Evolutionary conservation across 1,140 invertebrate species (phyloP).

Genomic region (Saccostrea glomerata): DNA sequence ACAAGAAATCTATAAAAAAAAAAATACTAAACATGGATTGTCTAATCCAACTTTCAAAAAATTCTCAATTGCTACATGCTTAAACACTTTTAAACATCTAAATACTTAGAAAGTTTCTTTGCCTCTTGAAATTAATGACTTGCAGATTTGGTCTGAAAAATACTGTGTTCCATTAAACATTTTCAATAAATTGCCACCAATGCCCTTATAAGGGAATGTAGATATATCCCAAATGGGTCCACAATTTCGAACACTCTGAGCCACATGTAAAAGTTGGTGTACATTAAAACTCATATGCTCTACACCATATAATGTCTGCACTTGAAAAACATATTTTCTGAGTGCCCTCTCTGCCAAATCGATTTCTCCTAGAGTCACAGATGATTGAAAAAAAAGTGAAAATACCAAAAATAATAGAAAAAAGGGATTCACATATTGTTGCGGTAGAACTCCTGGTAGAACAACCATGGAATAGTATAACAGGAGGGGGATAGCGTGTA

Average conservation of each 20-base stretch:
- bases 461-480: conserved; percentile 26
- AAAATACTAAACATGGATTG: no score
- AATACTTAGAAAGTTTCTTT: no score
- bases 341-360: conserved; percentile 30
- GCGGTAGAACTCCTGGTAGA: conserved; percentile 7
- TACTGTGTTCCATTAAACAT: conserved; percentile 55
- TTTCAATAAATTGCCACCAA: conserved; percentile 51
- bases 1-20: no score
- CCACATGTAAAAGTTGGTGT: conserved; percentile 49
- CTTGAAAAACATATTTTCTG: conserved; percentile 43
- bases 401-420: conserved; percentile 42
- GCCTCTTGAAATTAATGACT: neutral
- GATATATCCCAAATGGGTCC: conserved; percentile 53
- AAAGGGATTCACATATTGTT: conserved; percentile 4
- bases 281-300: conserved; percentile 48
- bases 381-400: conserved; percentile 37
- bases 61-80: no score
- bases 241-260: conserved; percentile 43
- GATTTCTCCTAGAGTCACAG: neutral
- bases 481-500: conserved; percentile 26
- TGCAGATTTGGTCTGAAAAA: conserved; percentile 46
- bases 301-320: conserved; percentile 47
- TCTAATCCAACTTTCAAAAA: no score
- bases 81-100: no score
- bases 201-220: conserved; percentile 54